phyloP scores from a whole-genome alignment of 2,888 invertebrate genomes.

The Elysia crispata region DNA sequence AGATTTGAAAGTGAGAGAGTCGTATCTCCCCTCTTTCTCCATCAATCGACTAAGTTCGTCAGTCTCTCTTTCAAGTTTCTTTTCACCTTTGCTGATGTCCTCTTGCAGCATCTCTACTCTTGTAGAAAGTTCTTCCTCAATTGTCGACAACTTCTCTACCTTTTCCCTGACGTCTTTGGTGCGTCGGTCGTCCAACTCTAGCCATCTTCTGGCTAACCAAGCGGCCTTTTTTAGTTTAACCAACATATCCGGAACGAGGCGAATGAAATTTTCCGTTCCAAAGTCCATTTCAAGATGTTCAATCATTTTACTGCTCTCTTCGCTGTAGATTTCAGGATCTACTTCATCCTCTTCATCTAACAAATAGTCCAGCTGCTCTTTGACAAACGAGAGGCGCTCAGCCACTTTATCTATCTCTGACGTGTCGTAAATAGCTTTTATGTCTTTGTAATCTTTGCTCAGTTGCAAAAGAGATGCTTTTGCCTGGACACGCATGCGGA shows the following conservation, averaged over 20 bases:
- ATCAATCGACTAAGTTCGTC: constrained; percentile 62
- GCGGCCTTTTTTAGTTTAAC: constrained; percentile 67
- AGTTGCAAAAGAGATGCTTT: constrained; percentile 63
- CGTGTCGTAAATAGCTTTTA: constrained; percentile 67
- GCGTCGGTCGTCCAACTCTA: constrained; percentile 64
- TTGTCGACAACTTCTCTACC: constrained; percentile 59
- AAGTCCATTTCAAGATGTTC: constrained; percentile 61
- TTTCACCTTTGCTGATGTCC: constrained; percentile 61
- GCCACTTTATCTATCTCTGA: constrained; percentile 65
- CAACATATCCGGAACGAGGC: constrained; percentile 67
- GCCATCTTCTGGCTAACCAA: constrained; percentile 65
- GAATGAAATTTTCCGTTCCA: constrained; percentile 58
- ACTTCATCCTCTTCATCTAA: constrained; percentile 64
- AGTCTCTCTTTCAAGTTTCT: constrained; percentile 60
- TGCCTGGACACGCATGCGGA: constrained; percentile 58
- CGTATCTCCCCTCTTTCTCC: constrained; percentile 63
- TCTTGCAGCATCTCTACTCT: constrained; percentile 57
- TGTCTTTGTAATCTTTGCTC: constrained; percentile 64
- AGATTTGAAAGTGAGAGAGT: constrained; percentile 57
- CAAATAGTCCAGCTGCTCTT: constrained; percentile 63
- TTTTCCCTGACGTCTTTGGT: constrained; percentile 64
- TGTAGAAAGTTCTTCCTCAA: constrained; percentile 60
- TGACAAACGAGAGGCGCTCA: constrained; percentile 62
- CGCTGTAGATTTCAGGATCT: constrained; percentile 60
- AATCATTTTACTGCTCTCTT: constrained; percentile 63